phyloP scores from a whole-genome alignment of 2,888 invertebrate species.

The Rosalia funebris region DNA sequence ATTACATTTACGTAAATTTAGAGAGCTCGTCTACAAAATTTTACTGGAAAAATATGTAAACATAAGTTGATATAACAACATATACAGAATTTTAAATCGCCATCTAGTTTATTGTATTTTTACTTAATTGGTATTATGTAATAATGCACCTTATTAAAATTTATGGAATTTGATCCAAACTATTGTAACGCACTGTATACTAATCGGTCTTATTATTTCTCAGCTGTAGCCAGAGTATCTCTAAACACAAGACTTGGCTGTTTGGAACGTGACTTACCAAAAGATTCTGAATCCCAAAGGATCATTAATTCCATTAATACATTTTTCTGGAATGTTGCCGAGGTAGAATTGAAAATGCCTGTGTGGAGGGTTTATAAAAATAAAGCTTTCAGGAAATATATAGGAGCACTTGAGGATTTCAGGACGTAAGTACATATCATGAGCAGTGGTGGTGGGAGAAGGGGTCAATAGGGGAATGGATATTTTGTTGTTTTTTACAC shows the following conservation, averaged over 20 bases:
- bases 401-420: constrained; percentile 77
- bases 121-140: no score
- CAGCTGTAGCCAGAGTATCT: constrained; percentile 84
- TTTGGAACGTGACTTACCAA: constrained; percentile 66
- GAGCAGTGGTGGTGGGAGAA: background rate
- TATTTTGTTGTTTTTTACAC: no score
- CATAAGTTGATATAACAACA: no score
- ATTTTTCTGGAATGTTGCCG: constrained; percentile 81
- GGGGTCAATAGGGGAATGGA: background rate
- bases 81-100: no score
- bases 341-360: constrained; percentile 78
- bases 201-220: no score
- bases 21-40: no score
- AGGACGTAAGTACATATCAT: constrained; percentile 73
- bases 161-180: no score
- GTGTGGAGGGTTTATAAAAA: constrained; percentile 80
- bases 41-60: no score
- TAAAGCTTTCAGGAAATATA: constrained; percentile 75
- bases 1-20: no score
- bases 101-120: no score
- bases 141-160: no score
- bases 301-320: constrained; percentile 82
- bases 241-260: constrained; percentile 84
- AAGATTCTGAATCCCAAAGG: constrained; percentile 73
- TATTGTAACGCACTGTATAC: no score